Conservation (phyloP, 2,797 vertebrate genomes). For the Sphenopsis melanotis region DNA sequence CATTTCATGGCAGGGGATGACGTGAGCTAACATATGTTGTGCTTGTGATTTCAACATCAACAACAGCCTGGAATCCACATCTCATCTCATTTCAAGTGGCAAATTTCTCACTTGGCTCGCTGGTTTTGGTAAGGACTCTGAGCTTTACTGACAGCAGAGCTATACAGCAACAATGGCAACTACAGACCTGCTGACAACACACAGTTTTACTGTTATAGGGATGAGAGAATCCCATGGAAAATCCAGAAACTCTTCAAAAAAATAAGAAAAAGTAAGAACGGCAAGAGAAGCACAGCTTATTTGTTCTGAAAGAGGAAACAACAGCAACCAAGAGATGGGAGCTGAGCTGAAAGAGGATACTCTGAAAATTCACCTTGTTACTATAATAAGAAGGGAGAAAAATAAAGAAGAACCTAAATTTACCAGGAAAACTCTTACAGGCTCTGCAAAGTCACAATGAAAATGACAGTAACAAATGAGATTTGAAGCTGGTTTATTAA, state of each 20-base stretch:
- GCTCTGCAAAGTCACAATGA: background rate
- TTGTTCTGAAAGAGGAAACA: background rate
- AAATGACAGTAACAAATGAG: background rate
- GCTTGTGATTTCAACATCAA: conserved; percentile 7
- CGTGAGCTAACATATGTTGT: background rate
- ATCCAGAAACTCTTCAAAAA: background rate
- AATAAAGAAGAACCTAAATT: background rate
- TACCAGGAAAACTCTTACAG: background rate
- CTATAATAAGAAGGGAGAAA: background rate
- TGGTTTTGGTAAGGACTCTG: background rate
- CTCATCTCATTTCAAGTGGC: background rate
- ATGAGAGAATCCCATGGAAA: background rate
- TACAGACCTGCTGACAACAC: background rate
- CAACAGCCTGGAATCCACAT: background rate
- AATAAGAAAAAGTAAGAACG: background rate
- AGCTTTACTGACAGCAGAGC: background rate
- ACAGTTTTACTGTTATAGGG: background rate
- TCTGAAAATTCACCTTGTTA: background rate
- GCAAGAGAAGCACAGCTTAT: background rate
- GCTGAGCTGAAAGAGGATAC: background rate
- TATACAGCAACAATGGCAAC: background rate
- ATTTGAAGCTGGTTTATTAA: background rate
- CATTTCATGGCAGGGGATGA: background rate
- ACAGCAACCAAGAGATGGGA: background rate
- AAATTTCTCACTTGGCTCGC: background rate